A percentile compares a stretch with the other conserved stretches of the same genome.
phyloP scores from a whole-genome alignment of 2,797 vertebrate species.

The Enteromius afrohamiltoni region DNA sequence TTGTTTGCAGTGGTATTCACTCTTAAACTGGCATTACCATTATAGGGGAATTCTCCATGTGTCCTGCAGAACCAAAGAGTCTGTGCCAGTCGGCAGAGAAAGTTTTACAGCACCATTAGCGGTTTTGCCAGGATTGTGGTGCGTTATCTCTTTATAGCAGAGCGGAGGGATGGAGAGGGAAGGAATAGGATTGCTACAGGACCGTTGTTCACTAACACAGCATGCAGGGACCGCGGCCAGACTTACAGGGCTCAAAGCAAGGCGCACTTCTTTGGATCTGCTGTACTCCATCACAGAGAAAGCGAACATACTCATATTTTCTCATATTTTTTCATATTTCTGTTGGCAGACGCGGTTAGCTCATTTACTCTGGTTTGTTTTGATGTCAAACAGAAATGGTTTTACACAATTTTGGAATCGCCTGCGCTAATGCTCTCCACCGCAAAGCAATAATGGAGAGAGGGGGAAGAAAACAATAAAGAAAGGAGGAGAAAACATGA shows the following conservation, averaged over 20 bases:
- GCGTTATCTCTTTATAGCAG: constrained; percentile 62
- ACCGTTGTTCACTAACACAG: constrained; percentile 68
- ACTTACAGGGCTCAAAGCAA: constrained; percentile 37
- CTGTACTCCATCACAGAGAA: constrained; percentile 18
- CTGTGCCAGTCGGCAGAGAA: constrained; percentile 9
- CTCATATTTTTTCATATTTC: constrained; percentile 18
- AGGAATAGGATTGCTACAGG: constrained; percentile 65
- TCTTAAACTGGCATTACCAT: constrained; percentile 29
- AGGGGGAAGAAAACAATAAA: constrained; percentile 22
- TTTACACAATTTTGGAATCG: constrained; percentile 44
- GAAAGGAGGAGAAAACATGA: background rate
- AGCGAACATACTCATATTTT: background rate
- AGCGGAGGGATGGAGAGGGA: constrained; percentile 59
- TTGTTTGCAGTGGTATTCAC: constrained; percentile 43
- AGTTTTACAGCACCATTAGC: constrained; percentile 28
- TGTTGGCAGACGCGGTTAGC: constrained; percentile 35
- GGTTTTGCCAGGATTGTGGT: constrained; percentile 46
- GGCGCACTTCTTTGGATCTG: constrained; percentile 20
- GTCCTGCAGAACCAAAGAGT: constrained; percentile 4
- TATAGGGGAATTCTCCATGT: constrained; percentile 16
- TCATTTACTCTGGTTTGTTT: constrained; percentile 46
- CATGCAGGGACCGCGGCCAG: constrained; percentile 61
- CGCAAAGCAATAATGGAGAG: constrained; percentile 6
- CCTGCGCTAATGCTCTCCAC: constrained; percentile 2
- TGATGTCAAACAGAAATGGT: constrained; percentile 40